Evolutionary conservation across 2,797 vertebrate species (phyloP).

Genomic region (Chloroceryle amazona): DNA sequence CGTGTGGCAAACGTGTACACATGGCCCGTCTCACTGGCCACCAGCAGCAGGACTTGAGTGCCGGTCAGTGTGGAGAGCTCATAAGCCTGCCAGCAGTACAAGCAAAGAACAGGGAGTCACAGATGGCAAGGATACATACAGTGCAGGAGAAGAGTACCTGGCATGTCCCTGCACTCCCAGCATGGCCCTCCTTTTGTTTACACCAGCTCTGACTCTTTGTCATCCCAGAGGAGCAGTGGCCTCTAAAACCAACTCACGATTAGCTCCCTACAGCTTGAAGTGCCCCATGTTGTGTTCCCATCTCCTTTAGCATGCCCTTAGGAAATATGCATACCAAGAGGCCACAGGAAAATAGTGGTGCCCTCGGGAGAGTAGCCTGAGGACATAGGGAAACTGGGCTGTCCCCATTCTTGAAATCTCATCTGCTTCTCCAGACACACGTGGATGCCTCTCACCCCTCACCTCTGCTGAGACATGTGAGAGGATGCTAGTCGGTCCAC

Average conservation of each 20-base stretch:
- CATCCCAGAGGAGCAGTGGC: not conserved
- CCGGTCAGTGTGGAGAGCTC: slow-evolving; percentile 98
- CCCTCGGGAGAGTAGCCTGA: not conserved
- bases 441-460: not conserved
- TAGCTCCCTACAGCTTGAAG: not conserved
- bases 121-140: not conserved
- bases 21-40: slow-evolving; percentile 97
- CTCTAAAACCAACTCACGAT: not conserved
- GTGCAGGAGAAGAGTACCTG: not conserved
- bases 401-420: not conserved
- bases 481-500: not conserved
- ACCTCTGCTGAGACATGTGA: not conserved
- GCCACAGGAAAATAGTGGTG: fast-evolving
- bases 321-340: not conserved
- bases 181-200: not conserved
- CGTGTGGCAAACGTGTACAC: slow-evolving; percentile 98
- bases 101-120: slow-evolving; percentile 31
- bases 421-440: not conserved
- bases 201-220: not conserved
- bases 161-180: fast-evolving
- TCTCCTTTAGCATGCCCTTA: not conserved
- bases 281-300: not conserved
- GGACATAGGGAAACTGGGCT: fast-evolving
- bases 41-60: slow-evolving; percentile 95
- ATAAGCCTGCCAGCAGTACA: slow-evolving; percentile 87